Evolutionary conservation across 1,140 invertebrate species (phyloP).

Genomic region (Temnothorax curvispinosus): DNA sequence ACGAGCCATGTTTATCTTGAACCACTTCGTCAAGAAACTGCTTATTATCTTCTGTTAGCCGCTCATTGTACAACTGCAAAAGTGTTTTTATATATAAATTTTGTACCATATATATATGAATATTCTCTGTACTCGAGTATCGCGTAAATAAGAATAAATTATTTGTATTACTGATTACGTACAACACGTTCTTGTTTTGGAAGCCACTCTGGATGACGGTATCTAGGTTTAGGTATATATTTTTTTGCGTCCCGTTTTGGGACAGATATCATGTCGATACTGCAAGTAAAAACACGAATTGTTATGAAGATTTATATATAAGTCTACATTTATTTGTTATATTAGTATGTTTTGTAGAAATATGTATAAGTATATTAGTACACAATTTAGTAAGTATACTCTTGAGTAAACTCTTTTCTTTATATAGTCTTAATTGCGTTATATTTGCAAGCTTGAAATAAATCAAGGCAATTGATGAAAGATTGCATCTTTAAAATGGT

Average conservation of each 20-base stretch:
- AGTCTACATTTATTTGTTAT: background rate
- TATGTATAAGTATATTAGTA: background rate
- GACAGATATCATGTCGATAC: slow-evolving; percentile 53
- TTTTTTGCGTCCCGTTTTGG: slow-evolving; percentile 37
- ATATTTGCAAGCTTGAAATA: background rate
- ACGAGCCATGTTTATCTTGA: slow-evolving; percentile 87
- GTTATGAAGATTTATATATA: slow-evolving; percentile 17
- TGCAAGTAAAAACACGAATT: slow-evolving; percentile 55
- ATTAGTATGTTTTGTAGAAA: background rate
- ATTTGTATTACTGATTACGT: slow-evolving; percentile 67
- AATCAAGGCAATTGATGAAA: background rate
- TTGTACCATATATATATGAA: background rate
- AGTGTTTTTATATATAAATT: slow-evolving; percentile 25
- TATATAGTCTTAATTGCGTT: background rate
- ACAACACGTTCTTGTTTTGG: slow-evolving; percentile 85
- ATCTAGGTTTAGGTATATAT: slow-evolving; percentile 78
- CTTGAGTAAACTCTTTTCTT: background rate
- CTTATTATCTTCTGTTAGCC: slow-evolving; percentile 92
- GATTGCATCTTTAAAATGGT: background rate
- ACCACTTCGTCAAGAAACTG: slow-evolving; percentile 93
- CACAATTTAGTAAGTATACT: background rate
- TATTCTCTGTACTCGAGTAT: slow-evolving; percentile 46
- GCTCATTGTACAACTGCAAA: slow-evolving; percentile 88
- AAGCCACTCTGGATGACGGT: slow-evolving; percentile 87
- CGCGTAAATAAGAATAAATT: slow-evolving; percentile 42